phyloP scores from a whole-genome alignment of 2,113 vertebrate genomes.

The Pagrus major region DNA sequence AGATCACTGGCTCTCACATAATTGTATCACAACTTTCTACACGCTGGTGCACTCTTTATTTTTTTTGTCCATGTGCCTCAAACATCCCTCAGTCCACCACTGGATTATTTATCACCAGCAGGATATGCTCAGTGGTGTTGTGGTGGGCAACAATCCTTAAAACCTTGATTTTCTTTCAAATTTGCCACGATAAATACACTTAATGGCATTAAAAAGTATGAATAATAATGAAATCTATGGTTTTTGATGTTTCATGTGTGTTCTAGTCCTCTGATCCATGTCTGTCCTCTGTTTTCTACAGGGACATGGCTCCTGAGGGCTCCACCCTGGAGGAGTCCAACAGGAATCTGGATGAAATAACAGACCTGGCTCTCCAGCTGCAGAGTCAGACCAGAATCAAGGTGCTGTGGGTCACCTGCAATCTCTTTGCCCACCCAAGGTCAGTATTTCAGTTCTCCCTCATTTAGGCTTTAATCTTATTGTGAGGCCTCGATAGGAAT shows the following conservation, averaged over 20 bases:
- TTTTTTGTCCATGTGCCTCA: too few species aligned
- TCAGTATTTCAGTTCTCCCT: conserved; percentile 29
- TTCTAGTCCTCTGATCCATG: background rate
- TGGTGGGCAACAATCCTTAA: background rate
- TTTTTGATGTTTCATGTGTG: background rate
- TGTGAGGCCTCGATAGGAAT: background rate
- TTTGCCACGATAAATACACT: background rate
- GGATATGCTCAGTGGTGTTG: too few species aligned
- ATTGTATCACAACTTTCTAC: too few species aligned
- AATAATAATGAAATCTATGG: background rate
- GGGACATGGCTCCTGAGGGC: conserved; percentile 81
- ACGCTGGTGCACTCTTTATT: too few species aligned
- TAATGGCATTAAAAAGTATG: background rate
- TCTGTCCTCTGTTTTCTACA: conserved; percentile 14
- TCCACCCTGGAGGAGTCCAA: conserved; percentile 76
- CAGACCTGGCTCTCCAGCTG: conserved; percentile 78
- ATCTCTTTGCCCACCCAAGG: conserved; percentile 80
- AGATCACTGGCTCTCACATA: too few species aligned
- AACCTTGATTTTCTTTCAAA: background rate
- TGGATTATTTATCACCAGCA: background rate
- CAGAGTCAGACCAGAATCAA: conserved; percentile 78
- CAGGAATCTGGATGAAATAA: conserved; percentile 78
- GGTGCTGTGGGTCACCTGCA: conserved; percentile 82
- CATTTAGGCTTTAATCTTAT: background rate
- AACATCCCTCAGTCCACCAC: too few species aligned